Percentiles rank a stretch among this genome's conserved stretches.
Evolutionary conservation across 2,888 invertebrate genomes (phyloP).

Genomic region (Apodemia mormo): DNA sequence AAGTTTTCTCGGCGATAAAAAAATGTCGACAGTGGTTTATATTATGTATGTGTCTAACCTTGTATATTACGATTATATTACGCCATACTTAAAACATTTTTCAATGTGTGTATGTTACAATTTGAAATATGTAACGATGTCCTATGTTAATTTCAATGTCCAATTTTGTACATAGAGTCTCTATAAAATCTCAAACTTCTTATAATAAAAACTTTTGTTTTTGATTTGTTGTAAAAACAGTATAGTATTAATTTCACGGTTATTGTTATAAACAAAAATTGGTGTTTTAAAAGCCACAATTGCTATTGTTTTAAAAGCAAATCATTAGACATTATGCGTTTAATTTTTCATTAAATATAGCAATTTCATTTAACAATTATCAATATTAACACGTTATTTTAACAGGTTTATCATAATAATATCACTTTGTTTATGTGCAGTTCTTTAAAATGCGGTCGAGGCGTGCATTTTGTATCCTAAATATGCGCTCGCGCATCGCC

Average conservation of each 20-base stretch:
- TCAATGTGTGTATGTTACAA: no score
- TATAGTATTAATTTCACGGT: background rate
- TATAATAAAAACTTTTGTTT: no score
- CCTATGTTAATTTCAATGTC: no score
- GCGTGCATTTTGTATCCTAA: slow-evolving; percentile 47
- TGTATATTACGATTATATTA: no score
- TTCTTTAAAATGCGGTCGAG: slow-evolving; percentile 29
- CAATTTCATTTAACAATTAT: background rate
- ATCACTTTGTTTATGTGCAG: slow-evolving; percentile 18
- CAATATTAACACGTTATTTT: background rate
- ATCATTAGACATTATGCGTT: background rate
- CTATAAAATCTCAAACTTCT: no score
- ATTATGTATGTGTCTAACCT: no score
- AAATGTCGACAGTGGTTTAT: no score
- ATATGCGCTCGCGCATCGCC: slow-evolving; percentile 50
- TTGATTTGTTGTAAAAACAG: background rate
- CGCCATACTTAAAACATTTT: no score
- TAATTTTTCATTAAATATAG: background rate
- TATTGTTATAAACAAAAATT: no score
- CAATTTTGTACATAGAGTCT: no score
- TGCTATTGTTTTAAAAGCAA: background rate
- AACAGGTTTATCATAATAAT: slow-evolving; percentile 19
- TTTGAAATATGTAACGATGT: no score
- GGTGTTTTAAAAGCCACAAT: background rate
- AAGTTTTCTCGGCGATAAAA: no score